Evolutionary conservation across 2,113 vertebrate genomes (phyloP).

Genomic region (Acanthisitta chloris): DNA sequence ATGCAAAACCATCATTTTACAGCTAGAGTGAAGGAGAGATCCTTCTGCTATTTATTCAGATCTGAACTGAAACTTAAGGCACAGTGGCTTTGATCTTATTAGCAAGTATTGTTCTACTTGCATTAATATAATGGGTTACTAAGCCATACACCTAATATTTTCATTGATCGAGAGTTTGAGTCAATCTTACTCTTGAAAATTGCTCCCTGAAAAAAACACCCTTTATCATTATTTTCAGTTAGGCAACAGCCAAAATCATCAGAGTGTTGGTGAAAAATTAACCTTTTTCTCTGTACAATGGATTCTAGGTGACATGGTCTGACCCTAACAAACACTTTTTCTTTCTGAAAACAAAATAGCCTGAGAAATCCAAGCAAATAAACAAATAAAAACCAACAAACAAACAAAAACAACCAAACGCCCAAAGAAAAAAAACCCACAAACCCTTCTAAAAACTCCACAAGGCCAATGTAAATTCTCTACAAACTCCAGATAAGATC

Average conservation of each 20-base stretch:
- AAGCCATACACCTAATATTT: neutral
- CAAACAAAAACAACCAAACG: neutral
- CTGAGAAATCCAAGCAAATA: neutral
- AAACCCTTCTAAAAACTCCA: neutral
- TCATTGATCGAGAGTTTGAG: neutral
- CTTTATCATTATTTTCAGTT: neutral
- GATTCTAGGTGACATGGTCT: neutral
- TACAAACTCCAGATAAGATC: neutral
- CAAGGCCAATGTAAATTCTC: neutral
- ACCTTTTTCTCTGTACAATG: neutral
- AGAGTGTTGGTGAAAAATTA: neutral
- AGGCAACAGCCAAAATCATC: neutral
- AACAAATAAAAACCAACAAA: neutral
- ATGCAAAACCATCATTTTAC: neutral
- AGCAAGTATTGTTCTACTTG: neutral
- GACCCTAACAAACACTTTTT: neutral
- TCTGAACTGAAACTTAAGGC: neutral
- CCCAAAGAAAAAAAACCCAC: fast-evolving
- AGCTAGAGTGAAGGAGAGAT: neutral
- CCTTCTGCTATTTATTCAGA: neutral
- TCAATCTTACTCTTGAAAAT: neutral
- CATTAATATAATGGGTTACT: neutral
- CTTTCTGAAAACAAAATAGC: neutral
- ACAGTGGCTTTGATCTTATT: neutral
- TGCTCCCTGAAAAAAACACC: neutral